Evolutionary conservation across 2,113 vertebrate species (phyloP), one percentile per base, ranked within the genome.

Genomic region (Columba janthina): DNA sequence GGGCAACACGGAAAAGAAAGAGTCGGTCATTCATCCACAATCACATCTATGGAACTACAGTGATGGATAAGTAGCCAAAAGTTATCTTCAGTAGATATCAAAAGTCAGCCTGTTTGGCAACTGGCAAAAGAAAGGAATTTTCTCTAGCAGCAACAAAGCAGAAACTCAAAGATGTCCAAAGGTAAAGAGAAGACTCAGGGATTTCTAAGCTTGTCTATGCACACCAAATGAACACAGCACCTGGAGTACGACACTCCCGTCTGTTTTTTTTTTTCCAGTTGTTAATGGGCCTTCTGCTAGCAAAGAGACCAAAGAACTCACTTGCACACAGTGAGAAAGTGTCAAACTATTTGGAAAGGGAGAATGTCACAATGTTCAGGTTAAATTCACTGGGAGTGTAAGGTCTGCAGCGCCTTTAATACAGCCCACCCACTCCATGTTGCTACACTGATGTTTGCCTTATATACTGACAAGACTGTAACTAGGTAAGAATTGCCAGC

Each of bases 351-450:
- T 54, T 54, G 71, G 46, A 76, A 83, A 73, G 60, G 44, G 18
- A 78, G 50, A 87, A 25, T 20, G 50, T 31, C 44, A 44, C 2
- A 2, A 6, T 1, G 15, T 25, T 74, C 32, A 40, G 31, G n/a
- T 75, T 38, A 58, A 86, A 83, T 21, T 56, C 53, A 13, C 64
- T 22, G 56, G 21, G 57, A 71, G 8, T 13, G 19, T 9, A 42
- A 76, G 64, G 46, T 69, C 61, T 44, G 56, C 48, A 53, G 18
- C 15, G 38, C 56, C 67, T 71, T 56, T 46, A 54, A 24, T 51
- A 20, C 0, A 16, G 51, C 42, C 32, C 15, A 12, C 25, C 67
- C 32, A 6, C 36, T 66, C 64, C 28, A 3, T 0, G 1, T 2
- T 38, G 24, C 40, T 78, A 24, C 5, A 21, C 8, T 28, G 48